Evolutionary conservation across 2,888 invertebrate species (phyloP).

Genomic region (Caenorhabditis sp.): DNA sequence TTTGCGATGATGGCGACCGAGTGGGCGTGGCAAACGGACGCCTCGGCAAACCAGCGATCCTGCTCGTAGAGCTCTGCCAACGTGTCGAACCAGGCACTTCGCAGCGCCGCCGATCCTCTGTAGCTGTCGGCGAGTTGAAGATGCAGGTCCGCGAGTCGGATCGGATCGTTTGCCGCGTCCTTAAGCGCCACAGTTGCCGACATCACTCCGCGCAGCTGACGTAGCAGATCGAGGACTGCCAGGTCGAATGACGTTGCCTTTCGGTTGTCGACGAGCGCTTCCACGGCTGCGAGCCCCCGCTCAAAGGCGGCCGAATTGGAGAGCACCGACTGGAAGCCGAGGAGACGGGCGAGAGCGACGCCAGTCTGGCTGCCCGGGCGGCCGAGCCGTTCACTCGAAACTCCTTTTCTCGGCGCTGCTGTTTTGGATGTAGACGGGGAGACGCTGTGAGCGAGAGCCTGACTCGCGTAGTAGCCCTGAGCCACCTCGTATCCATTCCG

Average conservation of each 20-base stretch:
- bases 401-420: conserved; percentile 27
- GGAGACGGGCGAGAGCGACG: conserved; percentile 93
- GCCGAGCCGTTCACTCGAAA: conserved; percentile 65
- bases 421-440: conserved; percentile 31
- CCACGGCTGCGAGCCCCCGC: conserved; percentile 86
- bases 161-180: conserved; percentile 90
- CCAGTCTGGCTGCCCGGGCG: conserved; percentile 85
- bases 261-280: conserved; percentile 64
- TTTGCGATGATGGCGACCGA: conserved; percentile 95
- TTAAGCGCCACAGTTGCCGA: conserved; percentile 95
- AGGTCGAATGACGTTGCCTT: conserved; percentile 70
- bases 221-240: conserved; percentile 86
- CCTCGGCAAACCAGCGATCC: conserved; percentile 87
- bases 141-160: conserved; percentile 81
- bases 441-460: conserved; percentile 60
- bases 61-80: conserved; percentile 85
- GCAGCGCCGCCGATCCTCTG: conserved; percentile 91
- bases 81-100: conserved; percentile 89
- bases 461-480: conserved; percentile 56
- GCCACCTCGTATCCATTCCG: conserved; percentile 74
- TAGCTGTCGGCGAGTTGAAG: conserved; percentile 81
- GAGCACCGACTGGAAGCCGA: conserved; percentile 82
- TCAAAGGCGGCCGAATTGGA: conserved; percentile 92
- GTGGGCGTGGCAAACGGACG: conserved; percentile 94
- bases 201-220: conserved; percentile 92